Evolutionary conservation across 2,113 vertebrate species (phyloP), one percentile per base, ranked within the genome.

Genomic region (Arothron firmamentum): DNA sequence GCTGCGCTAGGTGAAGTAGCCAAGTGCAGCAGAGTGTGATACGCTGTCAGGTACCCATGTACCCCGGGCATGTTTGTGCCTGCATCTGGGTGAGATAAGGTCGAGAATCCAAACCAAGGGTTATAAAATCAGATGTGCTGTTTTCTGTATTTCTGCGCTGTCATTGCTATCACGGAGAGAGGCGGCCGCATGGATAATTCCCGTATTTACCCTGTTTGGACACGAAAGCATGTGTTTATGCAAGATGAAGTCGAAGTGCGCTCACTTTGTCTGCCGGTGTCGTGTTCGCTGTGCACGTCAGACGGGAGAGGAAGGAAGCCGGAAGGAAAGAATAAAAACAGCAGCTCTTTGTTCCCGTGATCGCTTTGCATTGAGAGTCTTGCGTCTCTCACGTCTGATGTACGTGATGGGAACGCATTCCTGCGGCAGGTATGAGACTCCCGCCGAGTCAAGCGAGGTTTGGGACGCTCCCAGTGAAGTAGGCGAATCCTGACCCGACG

Each of bases 371-470:
- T 10, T 25, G 54, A 48, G 59, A 20, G 57, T 74, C 25, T 28
- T 38, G 61, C 34, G 18, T 23, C 52, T 38, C 50, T 49, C 52
- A 50, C 19, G 49, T 46, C 67, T 80, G 67, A 75, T 86, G 67
- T 71, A 11, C 80, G 67, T 62, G 43, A 69, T 14, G 19, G 57
- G 38, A 52, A 59, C 34, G 62, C 8, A 56, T 65, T 76, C 58
- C 54, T 64, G 62, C 59, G 3, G 61, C 20, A 68, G 74, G 55
- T 60, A 53, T 53, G 60, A 64, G 60, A 10, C 73, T 80, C 72
- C 58, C 52, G 72, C 65, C 62, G 58, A 71, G 79, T 13, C 20
- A 69, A 34, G 70, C 74, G 78, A 87, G 74, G 76, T 67, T 68
- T 67, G 54, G 51, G 57, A 70, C 72, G 71, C 77, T 75, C 45